Conservation (phyloP, 2,888 invertebrate species). For the Mystacides longicornis region DNA sequence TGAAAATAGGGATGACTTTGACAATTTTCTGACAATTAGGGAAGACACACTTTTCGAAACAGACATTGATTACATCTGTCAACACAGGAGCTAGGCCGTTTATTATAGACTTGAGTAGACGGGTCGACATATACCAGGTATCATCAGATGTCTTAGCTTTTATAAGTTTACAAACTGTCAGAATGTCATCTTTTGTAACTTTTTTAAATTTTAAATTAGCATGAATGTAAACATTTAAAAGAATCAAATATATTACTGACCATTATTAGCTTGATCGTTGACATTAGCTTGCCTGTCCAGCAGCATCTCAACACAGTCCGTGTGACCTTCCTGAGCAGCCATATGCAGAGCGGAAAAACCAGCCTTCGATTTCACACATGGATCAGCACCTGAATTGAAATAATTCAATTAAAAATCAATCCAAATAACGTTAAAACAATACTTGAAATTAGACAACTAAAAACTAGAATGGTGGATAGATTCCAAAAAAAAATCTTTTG, state of each 20-base stretch:
- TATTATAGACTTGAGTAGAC: no score
- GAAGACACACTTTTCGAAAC: no score
- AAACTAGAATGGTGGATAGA: no score
- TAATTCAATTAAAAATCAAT: not conserved
- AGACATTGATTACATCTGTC: no score
- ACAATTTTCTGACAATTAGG: no score
- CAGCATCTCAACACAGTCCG: slow-evolving; percentile 88
- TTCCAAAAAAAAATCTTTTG: no score
- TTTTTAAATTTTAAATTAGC: not conserved
- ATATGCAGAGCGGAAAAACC: slow-evolving; percentile 95
- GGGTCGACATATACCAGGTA: no score
- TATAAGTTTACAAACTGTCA: no score
- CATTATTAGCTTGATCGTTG: slow-evolving; percentile 74
- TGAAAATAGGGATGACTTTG: no score
- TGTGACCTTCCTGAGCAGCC: slow-evolving; percentile 89
- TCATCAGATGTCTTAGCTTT: no score
- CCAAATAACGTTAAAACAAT: not conserved
- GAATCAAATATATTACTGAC: slow-evolving; percentile 37
- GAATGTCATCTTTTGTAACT: not conserved
- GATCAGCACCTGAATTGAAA: slow-evolving; percentile 56
- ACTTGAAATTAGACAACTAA: no score
- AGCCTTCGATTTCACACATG: slow-evolving; percentile 88
- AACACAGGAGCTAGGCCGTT: no score
- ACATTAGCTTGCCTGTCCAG: slow-evolving; percentile 85
- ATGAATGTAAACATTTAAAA: not conserved